Conservation (phyloP, 2,113 vertebrate species). For the Calyptomena viridis region DNA sequence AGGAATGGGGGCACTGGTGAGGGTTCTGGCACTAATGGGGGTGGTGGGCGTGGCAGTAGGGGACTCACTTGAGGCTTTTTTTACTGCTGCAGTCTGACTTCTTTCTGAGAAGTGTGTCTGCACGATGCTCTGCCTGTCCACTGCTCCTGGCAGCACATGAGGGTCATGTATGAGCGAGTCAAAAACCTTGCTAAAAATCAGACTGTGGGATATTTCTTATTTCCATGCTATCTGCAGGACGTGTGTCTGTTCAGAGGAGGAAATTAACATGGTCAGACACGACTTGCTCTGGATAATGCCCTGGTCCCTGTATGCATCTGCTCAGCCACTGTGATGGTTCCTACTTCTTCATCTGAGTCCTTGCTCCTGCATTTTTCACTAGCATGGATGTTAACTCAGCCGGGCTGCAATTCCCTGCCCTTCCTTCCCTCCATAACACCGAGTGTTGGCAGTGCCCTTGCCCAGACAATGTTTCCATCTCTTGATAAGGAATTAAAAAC, state of each 20-base stretch:
- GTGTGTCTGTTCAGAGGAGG: not conserved
- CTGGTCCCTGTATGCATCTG: not conserved
- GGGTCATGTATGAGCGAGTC: not conserved
- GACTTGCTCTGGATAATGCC: not conserved
- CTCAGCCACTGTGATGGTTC: not conserved
- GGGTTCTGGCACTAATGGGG: not conserved
- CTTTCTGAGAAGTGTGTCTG: not conserved
- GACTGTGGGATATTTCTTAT: not conserved
- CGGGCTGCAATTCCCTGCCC: not conserved
- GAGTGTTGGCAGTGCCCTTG: fast-evolving
- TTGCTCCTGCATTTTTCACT: fast-evolving
- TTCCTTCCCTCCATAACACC: fast-evolving
- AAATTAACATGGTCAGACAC: not conserved
- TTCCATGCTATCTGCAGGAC: not conserved
- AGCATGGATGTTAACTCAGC: fast-evolving
- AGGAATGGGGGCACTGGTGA: not conserved
- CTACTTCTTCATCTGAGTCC: fast-evolving
- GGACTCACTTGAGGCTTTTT: not conserved
- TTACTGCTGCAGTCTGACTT: not conserved
- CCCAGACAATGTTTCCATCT: not conserved
- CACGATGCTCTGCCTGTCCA: not conserved
- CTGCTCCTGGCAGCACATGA: fast-evolving
- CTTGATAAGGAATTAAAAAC: not conserved
- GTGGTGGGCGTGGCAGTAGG: not conserved
- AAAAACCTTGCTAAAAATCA: not conserved